Evolutionary conservation across 2,113 vertebrate species (phyloP).

Genomic region (Boulengeromyrus knoepffleri): DNA sequence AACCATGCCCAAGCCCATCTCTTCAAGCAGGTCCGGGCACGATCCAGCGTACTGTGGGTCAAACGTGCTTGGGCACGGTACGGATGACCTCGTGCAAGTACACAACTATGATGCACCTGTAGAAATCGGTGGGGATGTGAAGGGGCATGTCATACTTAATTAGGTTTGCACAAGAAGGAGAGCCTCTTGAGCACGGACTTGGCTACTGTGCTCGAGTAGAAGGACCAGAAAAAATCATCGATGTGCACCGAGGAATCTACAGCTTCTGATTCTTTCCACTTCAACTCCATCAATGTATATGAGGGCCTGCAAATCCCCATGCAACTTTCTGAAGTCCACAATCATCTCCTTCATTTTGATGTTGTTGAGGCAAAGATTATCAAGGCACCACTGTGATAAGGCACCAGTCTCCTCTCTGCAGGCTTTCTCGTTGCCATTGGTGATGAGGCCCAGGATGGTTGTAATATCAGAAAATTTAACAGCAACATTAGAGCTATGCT

Average conservation of each 20-base stretch:
- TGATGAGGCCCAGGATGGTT: background rate
- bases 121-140: background rate
- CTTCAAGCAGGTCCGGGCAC: background rate
- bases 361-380: background rate
- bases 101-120: background rate
- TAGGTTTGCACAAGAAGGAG: background rate
- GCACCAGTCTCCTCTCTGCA: background rate
- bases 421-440: background rate
- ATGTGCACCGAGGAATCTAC: background rate
- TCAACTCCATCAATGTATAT: background rate
- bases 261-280: background rate
- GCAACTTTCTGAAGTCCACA: background rate
- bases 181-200: background rate
- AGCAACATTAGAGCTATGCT: background rate
- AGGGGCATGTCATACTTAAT: background rate
- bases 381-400: background rate
- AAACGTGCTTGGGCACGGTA: background rate
- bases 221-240: background rate
- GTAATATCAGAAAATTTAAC: background rate
- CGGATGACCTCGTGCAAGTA: background rate
- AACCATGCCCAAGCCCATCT: background rate
- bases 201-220: background rate
- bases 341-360: background rate
- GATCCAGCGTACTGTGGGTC: background rate
- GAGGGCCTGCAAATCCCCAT: background rate